A percentile compares a stretch with the other conserved stretches of the same genome.
These are phyloP conservation scores for Brachirus orientalis DNA, from an alignment of 2,113 vertebrate genomes.

Conservation along the genomic window DNA sequence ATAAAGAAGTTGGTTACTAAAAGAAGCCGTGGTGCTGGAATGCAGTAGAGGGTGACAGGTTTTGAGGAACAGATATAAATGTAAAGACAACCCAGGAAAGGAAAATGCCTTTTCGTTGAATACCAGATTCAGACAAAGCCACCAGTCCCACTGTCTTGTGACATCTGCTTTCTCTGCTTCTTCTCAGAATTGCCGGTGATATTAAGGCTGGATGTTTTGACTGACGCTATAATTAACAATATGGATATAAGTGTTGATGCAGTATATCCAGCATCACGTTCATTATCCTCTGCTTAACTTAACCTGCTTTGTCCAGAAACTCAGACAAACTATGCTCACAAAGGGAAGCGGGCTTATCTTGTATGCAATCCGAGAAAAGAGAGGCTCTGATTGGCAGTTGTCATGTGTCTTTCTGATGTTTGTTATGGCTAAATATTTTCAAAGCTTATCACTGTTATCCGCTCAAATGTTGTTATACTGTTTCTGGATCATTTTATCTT, in stretches of 20 bases:
- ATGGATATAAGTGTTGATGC: slow-evolving; percentile 7
- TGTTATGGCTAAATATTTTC: no score
- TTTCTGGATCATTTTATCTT: no score
- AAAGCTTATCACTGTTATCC: no score
- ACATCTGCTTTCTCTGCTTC: slow-evolving; percentile 24
- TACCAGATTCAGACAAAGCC: slow-evolving; percentile 33
- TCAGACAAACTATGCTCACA: no score
- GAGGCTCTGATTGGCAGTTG: no score
- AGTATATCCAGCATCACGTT: no score
- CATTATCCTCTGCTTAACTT: no score
- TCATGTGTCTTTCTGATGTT: no score
- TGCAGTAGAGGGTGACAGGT: slow-evolving; percentile 51
- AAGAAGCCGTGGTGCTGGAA: slow-evolving; percentile 45
- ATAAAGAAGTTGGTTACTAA: slow-evolving; percentile 64
- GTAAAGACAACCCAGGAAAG: slow-evolving; percentile 31
- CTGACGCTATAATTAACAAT: slow-evolving; percentile 10
- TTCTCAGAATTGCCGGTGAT: slow-evolving; percentile 32
- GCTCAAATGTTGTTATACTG: no score
- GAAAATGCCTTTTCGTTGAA: slow-evolving; percentile 27
- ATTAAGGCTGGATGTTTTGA: slow-evolving; percentile 18
- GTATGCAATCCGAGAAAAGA: no score
- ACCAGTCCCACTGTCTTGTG: slow-evolving; percentile 43
- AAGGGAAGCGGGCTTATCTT: no score
- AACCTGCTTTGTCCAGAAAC: no score
- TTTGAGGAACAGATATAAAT: slow-evolving; percentile 62